These are phyloP conservation scores for Hippocampus guttulatus DNA, from an alignment of 2,113 vertebrate genomes.

Conservation along the genomic window DNA sequence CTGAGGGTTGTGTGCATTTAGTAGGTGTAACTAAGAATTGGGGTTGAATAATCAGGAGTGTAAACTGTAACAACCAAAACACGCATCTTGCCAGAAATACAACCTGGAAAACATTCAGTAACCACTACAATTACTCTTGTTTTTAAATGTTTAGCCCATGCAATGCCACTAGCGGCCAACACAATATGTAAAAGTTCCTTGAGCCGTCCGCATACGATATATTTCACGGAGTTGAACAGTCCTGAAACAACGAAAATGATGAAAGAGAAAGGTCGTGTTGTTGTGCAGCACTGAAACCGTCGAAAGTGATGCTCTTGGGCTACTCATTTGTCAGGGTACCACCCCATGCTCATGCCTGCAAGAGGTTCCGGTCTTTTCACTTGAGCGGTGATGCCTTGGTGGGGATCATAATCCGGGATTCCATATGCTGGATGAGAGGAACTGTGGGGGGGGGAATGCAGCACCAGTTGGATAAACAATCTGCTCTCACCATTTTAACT, in stretches of 20 bases:
- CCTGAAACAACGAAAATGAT: constrained; percentile 20
- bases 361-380: constrained; percentile 34
- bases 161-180: background rate
- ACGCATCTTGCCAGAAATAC: background rate
- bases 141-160: background rate
- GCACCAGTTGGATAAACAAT: background rate
- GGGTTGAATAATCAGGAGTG: background rate
- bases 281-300: constrained; percentile 36
- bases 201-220: background rate
- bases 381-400: constrained; percentile 70
- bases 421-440: constrained; percentile 97
- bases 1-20: background rate
- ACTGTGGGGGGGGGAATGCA: constrained; percentile 66
- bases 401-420: constrained; percentile 97
- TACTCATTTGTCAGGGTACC: constrained; percentile 22
- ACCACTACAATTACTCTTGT: background rate
- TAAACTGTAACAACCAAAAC: background rate
- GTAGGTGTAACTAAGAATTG: background rate
- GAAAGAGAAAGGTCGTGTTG: constrained; percentile 11
- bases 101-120: background rate
- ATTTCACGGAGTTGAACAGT: background rate
- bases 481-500: background rate
- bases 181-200: background rate
- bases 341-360: constrained; percentile 8
- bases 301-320: constrained; percentile 19